A percentile compares a stretch with the other conserved stretches of the same genome.
These are phyloP conservation scores for Rhadina sibilatrix DNA, from an alignment of 2,113 vertebrate species.

Conservation along the genomic window DNA sequence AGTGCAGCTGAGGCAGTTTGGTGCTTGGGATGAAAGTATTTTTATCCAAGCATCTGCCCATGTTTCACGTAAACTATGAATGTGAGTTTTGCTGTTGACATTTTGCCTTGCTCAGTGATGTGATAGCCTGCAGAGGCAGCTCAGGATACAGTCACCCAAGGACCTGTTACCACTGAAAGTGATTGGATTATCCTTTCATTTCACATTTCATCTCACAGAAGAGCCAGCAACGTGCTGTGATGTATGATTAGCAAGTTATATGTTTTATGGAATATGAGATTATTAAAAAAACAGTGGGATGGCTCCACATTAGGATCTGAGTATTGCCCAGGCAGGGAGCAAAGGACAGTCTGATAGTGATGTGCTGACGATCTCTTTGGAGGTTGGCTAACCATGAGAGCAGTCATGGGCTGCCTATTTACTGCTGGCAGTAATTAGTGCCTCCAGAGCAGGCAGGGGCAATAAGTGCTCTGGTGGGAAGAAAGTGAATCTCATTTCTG, in stretches of 20 bases:
- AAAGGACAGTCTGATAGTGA: background rate
- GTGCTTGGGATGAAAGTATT: background rate
- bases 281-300: background rate
- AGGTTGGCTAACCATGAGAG: background rate
- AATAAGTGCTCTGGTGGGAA: background rate
- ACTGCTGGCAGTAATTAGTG: slow-evolving; percentile 17
- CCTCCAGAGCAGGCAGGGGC: background rate
- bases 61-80: background rate
- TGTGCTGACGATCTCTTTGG: background rate
- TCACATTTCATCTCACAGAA: background rate
- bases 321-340: background rate
- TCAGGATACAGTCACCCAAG: background rate
- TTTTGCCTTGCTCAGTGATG: background rate
- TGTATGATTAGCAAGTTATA: background rate
- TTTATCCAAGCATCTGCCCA: background rate
- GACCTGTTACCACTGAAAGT: background rate
- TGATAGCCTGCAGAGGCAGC: background rate
- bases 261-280: background rate
- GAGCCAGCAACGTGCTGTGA: background rate
- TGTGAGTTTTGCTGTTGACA: background rate
- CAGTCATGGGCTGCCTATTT: background rate
- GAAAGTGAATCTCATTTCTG: slow-evolving; percentile 41
- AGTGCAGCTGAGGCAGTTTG: background rate
- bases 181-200: background rate
- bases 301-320: background rate